These are phyloP conservation scores for Dicroscelio sp. DNA, from an alignment of 2,888 invertebrate species.

Conservation along the genomic window DNA sequence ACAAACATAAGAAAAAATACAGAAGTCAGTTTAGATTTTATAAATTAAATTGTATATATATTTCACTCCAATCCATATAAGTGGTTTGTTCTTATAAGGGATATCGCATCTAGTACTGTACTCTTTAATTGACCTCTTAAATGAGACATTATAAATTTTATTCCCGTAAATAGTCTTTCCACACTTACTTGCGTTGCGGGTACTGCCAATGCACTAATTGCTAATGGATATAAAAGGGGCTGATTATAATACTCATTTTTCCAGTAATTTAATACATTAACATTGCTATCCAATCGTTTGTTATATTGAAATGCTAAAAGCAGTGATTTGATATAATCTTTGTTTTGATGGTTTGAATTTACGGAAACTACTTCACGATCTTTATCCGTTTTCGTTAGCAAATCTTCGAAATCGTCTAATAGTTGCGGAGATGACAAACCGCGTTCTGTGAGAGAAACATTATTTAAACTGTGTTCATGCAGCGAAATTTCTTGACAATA, in stretches of 20 bases:
- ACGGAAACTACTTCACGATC: neutral
- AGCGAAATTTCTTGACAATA: neutral
- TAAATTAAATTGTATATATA: no score
- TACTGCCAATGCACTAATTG: neutral
- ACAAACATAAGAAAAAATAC: no score
- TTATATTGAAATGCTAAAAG: no score
- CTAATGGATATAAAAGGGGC: neutral
- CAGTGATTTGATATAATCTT: no score
- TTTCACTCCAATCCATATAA: no score
- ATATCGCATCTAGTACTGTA: neutral
- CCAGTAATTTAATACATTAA: conserved; percentile 33
- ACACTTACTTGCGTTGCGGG: conserved; percentile 15
- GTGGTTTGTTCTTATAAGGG: neutral
- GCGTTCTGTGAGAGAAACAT: no score
- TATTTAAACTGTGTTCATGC: neutral
- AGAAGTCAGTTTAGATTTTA: no score
- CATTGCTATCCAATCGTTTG: no score
- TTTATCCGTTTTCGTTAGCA: neutral
- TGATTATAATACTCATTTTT: conserved; percentile 7
- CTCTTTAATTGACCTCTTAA: neutral
- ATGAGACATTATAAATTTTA: conserved; percentile 16
- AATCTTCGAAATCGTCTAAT: conserved; percentile 32
- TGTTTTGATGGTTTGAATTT: neutral
- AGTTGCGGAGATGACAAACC: neutral
- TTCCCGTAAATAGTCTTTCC: neutral